Base-by-base conservation (phyloP, 92 coral and sea anemone species). In the Phenganax marumi region DNA sequence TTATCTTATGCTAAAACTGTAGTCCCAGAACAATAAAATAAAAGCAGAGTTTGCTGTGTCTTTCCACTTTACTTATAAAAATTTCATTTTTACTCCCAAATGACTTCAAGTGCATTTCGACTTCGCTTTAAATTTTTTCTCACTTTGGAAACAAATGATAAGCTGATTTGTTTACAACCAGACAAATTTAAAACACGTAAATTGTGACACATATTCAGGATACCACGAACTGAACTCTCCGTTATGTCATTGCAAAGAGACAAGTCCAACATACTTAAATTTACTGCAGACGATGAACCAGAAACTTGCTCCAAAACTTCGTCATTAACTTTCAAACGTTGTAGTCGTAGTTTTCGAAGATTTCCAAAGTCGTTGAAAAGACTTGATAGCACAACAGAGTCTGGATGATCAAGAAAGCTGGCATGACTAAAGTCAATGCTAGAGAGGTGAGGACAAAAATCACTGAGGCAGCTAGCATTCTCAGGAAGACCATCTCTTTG, bases 391-490 rank as follows among this genome's bases (percentile, higher is more conserved):
- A 6, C 13, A 0, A 66, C 8, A 25, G 48, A 66, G n/a, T 66
- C 72, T 7, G 72, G 72, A 25, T 66, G 49, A 25, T 24, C 72
- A 66, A 47, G n/a, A 66, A 66, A 66, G 50, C 49, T 66, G 49
- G 72, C 14, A 66, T 25, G 43, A 66, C 43, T 66, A 33, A 66
- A 18, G 43, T 33, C 25, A n/a, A 66, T 66, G 43, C 49, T 25
- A 14, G 25, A 33, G 0, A 66, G 72, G 23, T 66, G 72, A 33
- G 72, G 50, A 66, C 72, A 66, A 33, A 66, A 66, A 33, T 25
- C n/a, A 66, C 72, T 66, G 12, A 66, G 50, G 17, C 72, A 49
- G 48, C 49, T 33, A 0, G 17, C 72, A 33, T 13, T 7, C 9
- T 12, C 7, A 6, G 72, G n/a, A 12, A 10, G 25, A 25, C 17